Conservation (phyloP, 2,888 invertebrate species). For the Lochmaea capreae region DNA sequence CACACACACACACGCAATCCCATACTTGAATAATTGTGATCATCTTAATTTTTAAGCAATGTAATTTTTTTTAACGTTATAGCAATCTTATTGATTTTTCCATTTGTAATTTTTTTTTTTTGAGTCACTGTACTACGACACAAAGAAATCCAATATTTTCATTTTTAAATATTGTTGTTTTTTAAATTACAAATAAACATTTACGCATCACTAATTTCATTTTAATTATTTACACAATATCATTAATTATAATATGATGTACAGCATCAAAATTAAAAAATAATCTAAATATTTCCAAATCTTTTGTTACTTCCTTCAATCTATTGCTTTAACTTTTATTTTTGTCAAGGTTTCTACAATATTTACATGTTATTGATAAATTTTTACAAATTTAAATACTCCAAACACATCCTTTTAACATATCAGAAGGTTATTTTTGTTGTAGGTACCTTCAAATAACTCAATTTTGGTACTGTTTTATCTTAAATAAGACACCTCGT, state of each 20-base stretch:
- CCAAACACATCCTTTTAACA: background rate
- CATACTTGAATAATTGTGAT: conserved; percentile 2
- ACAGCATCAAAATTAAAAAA: conserved; percentile 1
- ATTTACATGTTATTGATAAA: conserved; percentile 8
- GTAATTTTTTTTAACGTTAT: too few species aligned
- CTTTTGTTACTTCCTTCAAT: conserved; percentile 11
- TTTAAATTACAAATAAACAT: background rate
- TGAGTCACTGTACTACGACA: too few species aligned
- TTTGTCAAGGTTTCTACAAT: conserved; percentile 16
- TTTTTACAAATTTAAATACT: background rate
- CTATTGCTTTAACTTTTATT: conserved; percentile 8
- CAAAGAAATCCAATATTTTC: too few species aligned
- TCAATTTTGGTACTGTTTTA: too few species aligned
- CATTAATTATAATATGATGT: conserved; percentile 18
- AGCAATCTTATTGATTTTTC: background rate
- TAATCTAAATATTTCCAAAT: conserved; percentile 22
- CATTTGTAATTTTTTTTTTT: too few species aligned
- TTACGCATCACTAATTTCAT: conserved; percentile 11
- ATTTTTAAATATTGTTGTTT: too few species aligned
- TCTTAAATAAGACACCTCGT: background rate
- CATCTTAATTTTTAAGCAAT: background rate
- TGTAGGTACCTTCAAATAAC: too few species aligned
- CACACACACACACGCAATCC: background rate
- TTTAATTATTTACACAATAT: conserved; percentile 9
- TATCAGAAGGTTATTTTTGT: background rate